Evolutionary conservation across 2,888 invertebrate species (phyloP), one percentile per base, ranked within the genome.

Genomic region (Buathra laborator): DNA sequence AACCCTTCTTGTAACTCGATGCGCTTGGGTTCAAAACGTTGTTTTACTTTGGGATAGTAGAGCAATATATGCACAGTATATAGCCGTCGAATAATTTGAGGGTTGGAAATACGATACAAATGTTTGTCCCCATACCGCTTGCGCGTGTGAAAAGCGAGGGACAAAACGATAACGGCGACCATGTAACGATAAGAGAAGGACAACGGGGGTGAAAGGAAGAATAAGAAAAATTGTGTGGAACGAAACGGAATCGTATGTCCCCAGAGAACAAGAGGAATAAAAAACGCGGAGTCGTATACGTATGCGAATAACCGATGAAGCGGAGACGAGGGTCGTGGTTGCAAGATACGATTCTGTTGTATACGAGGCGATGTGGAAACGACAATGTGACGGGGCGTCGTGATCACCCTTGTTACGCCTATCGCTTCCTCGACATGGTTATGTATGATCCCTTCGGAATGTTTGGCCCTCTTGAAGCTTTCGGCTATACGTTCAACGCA

Each of bases 371-470:
- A 83, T 76, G 46, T 66, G 19, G 56, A 19, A 62, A 75, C 78
- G 74, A 62, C 59, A 70, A 62, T 51, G 67, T 68, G 81, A 29
- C 51, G 53, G 56, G 59, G 56, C 51, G 14, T 59, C 16, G 64
- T 75, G 66, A 79, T 81, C 62, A 78, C 64, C 68, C 66, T 76
- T 75, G 71, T 71, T 67, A 82, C 79, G 79, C 48, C 79, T 72
- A 75, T 62, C 77, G 67, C 72, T 67, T 75, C 75, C 53, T 12
- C 66, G 81, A 46, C 44, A 59, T 66, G 53, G 79, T 72, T 85
- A 62, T 72, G 68, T n/a, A 81, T 24, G 24, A 37, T 29, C n/a
- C 70, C 48, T 77, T 48, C n/a, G 44, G 9, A 72, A 79, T 71
- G 67, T 51, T 76, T 53, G 62, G 67, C 14, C 67, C 62, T n/a